Evolutionary conservation across 1,140 invertebrate genomes (phyloP).

Genomic region (Atopsyche davidsoni): DNA sequence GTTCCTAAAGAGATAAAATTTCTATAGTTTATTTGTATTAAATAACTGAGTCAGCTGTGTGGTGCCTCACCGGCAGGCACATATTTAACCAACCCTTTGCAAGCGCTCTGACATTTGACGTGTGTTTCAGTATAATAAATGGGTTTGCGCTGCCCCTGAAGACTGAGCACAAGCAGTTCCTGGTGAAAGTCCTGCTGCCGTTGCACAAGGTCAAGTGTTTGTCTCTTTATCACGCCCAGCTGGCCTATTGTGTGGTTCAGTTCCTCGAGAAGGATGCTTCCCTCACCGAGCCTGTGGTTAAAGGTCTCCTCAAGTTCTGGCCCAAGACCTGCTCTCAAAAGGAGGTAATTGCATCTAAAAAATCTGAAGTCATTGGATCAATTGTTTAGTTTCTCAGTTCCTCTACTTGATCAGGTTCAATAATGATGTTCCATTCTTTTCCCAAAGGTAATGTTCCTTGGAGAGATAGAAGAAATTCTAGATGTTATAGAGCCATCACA

Average conservation of each 20-base stretch:
- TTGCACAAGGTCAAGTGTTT: slow-evolving; percentile 96
- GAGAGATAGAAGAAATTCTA: slow-evolving; percentile 95
- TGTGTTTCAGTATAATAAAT: slow-evolving; percentile 86
- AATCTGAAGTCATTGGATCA: slow-evolving; percentile 3
- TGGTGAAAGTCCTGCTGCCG: slow-evolving; percentile 96
- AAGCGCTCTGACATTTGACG: no score
- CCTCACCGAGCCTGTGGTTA: slow-evolving; percentile 93
- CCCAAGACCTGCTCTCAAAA: slow-evolving; percentile 99
- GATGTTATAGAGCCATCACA: slow-evolving; percentile 98
- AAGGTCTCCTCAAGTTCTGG: slow-evolving; percentile 97
- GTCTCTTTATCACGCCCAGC: slow-evolving; percentile 91
- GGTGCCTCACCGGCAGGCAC: no score
- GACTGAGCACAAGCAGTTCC: slow-evolving; percentile 95
- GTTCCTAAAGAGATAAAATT: no score
- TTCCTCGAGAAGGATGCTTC: slow-evolving; percentile 98
- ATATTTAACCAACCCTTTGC: no score
- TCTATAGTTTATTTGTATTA: no score
- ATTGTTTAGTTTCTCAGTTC: neutral
- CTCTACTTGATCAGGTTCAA: neutral
- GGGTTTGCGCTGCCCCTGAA: slow-evolving; percentile 97
- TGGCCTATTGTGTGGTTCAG: slow-evolving; percentile 99
- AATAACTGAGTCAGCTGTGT: no score
- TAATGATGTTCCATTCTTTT: slow-evolving; percentile 9
- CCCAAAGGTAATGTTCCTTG: slow-evolving; percentile 97
- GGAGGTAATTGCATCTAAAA: no score